Evolutionary conservation across 2,113 vertebrate genomes (phyloP).

Genomic region (Zosterops lateralis): DNA sequence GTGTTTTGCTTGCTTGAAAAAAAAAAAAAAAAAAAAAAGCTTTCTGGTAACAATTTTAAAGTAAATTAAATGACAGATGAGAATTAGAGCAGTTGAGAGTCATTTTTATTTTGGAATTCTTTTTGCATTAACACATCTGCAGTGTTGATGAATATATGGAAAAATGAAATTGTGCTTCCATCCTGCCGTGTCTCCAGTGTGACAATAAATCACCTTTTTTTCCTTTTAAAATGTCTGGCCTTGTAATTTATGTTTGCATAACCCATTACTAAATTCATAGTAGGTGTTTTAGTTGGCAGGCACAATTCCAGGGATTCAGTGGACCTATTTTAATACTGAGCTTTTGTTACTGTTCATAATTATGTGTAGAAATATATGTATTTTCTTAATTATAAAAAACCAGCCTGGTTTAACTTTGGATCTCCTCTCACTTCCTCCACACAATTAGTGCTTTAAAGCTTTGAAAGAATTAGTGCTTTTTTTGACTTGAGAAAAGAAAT

Average conservation of each 20-base stretch:
- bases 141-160: conserved; percentile 86
- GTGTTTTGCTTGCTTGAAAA: background rate
- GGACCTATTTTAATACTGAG: conserved; percentile 63
- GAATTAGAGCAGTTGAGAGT: conserved; percentile 50
- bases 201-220: conserved; percentile 86
- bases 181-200: conserved; percentile 81
- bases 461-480: conserved; percentile 15
- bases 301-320: conserved; percentile 70
- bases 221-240: conserved; percentile 88
- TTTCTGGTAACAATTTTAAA: conserved; percentile 42
- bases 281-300: conserved; percentile 87
- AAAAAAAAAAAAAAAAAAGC: background rate
- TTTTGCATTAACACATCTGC: conserved; percentile 81
- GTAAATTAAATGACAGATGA: conserved; percentile 49
- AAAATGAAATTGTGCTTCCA: conserved; percentile 83
- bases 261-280: conserved; percentile 88
- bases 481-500: background rate
- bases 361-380: conserved; percentile 53
- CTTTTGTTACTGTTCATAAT: conserved; percentile 73
- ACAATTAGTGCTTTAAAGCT: conserved; percentile 2
- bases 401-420: background rate
- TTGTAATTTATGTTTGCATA: conserved; percentile 89
- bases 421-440: background rate
- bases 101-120: conserved; percentile 78
- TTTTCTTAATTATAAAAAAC: conserved; percentile 52